Conservation (phyloP, 2,888 invertebrate genomes). For the Hypselothyrea guttata region DNA sequence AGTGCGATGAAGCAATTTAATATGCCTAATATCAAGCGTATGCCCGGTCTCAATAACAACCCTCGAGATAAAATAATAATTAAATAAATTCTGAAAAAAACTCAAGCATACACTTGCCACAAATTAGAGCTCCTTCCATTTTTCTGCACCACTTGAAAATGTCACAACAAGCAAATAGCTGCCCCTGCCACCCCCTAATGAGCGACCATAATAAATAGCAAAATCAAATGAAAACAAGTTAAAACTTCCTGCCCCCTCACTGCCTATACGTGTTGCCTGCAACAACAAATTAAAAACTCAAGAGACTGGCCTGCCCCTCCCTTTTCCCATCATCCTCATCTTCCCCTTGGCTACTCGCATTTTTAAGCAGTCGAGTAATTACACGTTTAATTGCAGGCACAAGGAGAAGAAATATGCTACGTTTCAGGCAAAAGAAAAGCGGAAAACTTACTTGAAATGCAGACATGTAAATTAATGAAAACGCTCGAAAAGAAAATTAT, state of each 20-base stretch:
- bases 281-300: slow-evolving; percentile 56
- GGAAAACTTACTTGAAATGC: slow-evolving; percentile 68
- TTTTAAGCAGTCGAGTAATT: slow-evolving; percentile 78
- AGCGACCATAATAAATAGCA: slow-evolving; percentile 65
- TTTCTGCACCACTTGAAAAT: slow-evolving; percentile 56
- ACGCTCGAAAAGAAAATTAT: slow-evolving; percentile 75
- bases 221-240: slow-evolving; percentile 74
- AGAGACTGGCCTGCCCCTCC: slow-evolving; percentile 20
- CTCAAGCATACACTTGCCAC: slow-evolving; percentile 18
- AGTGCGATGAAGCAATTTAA: slow-evolving; percentile 25
- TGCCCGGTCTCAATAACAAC: background rate
- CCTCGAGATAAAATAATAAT: slow-evolving; percentile 10
- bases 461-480: slow-evolving; percentile 67
- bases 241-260: slow-evolving; percentile 57
- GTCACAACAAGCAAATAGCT: slow-evolving; percentile 65
- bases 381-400: slow-evolving; percentile 81
- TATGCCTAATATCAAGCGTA: background rate
- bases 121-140: slow-evolving; percentile 27
- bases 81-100: slow-evolving; percentile 6
- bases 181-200: too few species aligned
- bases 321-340: slow-evolving; percentile 25
- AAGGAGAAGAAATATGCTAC: slow-evolving; percentile 67
- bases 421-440: slow-evolving; percentile 4
- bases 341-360: slow-evolving; percentile 53
- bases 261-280: slow-evolving; percentile 22